Conservation (phyloP, 2,888 invertebrate genomes). For the Morinoia aosen region DNA sequence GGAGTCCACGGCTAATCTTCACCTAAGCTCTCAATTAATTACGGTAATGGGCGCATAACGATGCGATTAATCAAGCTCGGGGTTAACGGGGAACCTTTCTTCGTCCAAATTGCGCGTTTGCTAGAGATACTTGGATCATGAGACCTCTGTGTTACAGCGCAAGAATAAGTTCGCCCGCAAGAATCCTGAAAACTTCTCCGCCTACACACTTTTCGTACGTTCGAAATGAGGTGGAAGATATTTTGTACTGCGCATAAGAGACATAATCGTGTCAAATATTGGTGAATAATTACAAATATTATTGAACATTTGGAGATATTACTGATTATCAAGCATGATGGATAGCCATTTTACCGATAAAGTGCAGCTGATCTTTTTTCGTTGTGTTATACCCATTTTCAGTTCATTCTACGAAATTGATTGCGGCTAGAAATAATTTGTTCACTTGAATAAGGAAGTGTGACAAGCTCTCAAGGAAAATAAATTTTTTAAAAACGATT, state of each 20-base stretch:
- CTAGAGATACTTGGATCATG: background rate
- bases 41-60: conserved; percentile 33
- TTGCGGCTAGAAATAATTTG: no score
- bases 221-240: background rate
- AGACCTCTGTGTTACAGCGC: background rate
- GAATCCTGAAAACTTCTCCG: background rate
- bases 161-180: background rate
- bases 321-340: no score
- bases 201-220: background rate
- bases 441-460: no score
- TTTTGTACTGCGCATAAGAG: background rate
- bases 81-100: conserved; percentile 5
- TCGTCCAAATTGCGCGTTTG: background rate
- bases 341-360: no score
- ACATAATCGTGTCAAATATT: no score
- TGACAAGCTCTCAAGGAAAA: no score
- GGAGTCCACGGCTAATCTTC: conserved; percentile 28
- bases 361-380: no score
- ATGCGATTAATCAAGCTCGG: conserved; percentile 25
- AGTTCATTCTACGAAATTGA: no score
- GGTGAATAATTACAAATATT: no score
- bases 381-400: no score
- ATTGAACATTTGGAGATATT: no score
- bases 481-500: no score
- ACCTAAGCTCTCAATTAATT: conserved; percentile 40